A percentile compares a stretch with the other conserved stretches of the same genome.
Evolutionary conservation across 2,888 invertebrate species (phyloP).

Genomic region (Drosophila mimetica): DNA sequence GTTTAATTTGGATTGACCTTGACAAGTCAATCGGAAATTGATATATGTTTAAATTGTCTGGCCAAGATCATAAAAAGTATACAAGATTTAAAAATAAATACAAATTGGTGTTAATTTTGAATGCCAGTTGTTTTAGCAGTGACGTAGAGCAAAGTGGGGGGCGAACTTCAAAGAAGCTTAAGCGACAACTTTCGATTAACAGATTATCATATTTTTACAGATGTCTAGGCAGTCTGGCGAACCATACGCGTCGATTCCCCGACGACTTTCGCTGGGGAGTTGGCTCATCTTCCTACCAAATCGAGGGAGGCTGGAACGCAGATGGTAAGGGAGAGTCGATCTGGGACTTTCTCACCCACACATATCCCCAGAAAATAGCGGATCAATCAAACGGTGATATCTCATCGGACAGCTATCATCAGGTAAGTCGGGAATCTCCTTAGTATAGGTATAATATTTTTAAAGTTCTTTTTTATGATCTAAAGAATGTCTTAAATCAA

Average conservation of each 20-base stretch:
- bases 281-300: constrained; percentile 83
- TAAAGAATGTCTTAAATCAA: no score
- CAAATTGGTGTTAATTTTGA: constrained; percentile 28
- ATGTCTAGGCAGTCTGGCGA: constrained; percentile 39
- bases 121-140: constrained; percentile 50
- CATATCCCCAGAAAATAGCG: constrained; percentile 86
- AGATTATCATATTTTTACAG: constrained; percentile 39
- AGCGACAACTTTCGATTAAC: constrained; percentile 28
- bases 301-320: constrained; percentile 84
- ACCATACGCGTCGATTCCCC: constrained; percentile 79
- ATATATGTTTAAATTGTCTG: constrained; percentile 5
- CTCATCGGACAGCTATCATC: constrained; percentile 86
- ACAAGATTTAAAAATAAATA: constrained; percentile 31
- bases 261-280: constrained; percentile 84
- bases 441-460: no score
- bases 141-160: not conserved
- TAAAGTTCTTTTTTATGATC: no score
- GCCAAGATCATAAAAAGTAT: constrained; percentile 33
- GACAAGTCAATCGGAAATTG: constrained; percentile 14
- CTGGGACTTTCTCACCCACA: constrained; percentile 87
- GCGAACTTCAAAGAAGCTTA: no score
- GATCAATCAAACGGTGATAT: constrained; percentile 87
- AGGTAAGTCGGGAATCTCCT: no score
- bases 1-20: constrained; percentile 12
- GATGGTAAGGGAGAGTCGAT: constrained; percentile 86